Base-by-base conservation (phyloP, 2,113 vertebrate genomes). In the Copsychus sechellarum region DNA sequence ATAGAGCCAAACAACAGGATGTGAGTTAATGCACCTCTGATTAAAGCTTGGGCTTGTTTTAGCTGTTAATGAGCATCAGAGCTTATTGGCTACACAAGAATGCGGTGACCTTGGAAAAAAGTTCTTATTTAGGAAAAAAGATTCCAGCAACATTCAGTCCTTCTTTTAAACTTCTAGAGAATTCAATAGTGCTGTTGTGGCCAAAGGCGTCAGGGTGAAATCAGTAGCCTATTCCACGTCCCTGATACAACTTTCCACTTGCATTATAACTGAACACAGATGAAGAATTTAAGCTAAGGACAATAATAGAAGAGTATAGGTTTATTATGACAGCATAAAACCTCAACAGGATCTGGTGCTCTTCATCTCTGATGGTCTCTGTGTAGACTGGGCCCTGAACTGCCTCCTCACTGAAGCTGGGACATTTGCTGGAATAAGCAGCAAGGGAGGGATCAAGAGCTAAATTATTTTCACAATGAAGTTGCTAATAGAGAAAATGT, bases 11-110 rank as follows among this genome's bases (percentile, higher is more conserved):
- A 95, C 45, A 90, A 95, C 95, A 95, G 96, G 96, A 96, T 96
- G 69, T 93, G 93, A 96, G 69, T 80, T 97, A 94, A 90, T 81
- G 65, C 56, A 96, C 90, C 90, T 96, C 86, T 94, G 87, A 79
- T 85, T 93, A 91, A 90, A 91, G 29, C 62, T 83, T 38, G 50
- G 80, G 50, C 72, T 93, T 79, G 48, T 76, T 96, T 94, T 88
- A 5, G 5, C 34, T 89, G 8, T 72, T 65, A 76, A 86, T 31
- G 66, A 83, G 24, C 31, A 72, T 79, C 67, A 80, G 51, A 72
- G 33, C 16, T 65, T 61, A 53, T 38, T 87, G n/a, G 11, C 40
- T 69, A 65, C 33, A 22, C 26, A 61, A 82, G 67, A 90, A 29
- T 16, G 21, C 2, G 6, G 34, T 81, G 67, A 62, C 45, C 56